phyloP scores from a whole-genome alignment of 2,888 invertebrate species.

The Psylliodes chrysocephalus region DNA sequence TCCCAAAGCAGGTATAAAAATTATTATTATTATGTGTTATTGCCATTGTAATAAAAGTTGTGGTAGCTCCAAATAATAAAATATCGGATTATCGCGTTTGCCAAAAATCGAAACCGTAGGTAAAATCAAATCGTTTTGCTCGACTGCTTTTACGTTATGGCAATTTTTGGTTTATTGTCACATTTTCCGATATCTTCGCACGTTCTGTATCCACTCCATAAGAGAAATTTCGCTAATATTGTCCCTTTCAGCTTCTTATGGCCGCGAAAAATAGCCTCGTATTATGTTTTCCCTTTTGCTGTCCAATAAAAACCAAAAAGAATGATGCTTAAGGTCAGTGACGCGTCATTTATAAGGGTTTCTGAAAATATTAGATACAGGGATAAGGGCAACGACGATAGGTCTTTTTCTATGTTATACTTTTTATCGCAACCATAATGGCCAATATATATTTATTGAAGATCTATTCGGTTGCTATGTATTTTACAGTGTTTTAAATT shows the following conservation, averaged over 20 bases:
- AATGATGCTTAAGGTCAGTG: not conserved
- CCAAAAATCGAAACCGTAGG: not conserved
- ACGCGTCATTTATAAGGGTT: not conserved
- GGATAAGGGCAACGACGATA: no score
- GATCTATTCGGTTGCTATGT: no score
- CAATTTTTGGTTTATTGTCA: not conserved
- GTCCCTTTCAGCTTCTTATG: not conserved
- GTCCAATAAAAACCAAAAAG: not conserved
- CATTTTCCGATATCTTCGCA: not conserved
- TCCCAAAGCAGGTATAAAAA: no score
- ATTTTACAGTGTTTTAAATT: no score
- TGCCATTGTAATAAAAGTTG: no score
- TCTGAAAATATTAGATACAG: not conserved
- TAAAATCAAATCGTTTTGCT: not conserved
- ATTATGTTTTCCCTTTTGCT: not conserved
- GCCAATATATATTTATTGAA: no score
- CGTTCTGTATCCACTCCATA: not conserved
- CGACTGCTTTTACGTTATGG: not conserved
- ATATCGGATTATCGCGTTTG: no score
- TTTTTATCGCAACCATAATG: no score
- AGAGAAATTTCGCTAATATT: constrained; percentile 4
- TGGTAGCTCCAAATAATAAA: no score
- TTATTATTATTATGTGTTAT: no score
- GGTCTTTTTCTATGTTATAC: no score
- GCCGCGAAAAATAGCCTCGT: not conserved